A percentile compares a stretch with the other conserved stretches of the same genome.
phyloP scores from a whole-genome alignment of 2,113 vertebrate species.

The Hymenochirus boettgeri region DNA sequence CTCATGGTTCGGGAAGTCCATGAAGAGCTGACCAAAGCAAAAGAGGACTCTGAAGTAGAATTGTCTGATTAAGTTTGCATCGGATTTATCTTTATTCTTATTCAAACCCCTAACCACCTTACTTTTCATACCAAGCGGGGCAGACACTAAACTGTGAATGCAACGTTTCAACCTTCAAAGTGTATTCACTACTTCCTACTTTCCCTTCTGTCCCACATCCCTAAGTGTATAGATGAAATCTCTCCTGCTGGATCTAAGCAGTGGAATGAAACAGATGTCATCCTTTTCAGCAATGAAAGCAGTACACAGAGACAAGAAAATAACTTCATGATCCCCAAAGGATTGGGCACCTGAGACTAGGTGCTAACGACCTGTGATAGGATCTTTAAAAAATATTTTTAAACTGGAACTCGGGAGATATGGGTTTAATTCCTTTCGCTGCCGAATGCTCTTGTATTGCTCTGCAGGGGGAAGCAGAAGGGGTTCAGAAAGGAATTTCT shows the following conservation, averaged over 20 bases:
- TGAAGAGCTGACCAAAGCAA: slow-evolving; percentile 72
- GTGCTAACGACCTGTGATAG: slow-evolving; percentile 10
- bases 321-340: slow-evolving; percentile 1
- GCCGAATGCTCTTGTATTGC: slow-evolving; percentile 2
- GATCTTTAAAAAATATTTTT: slow-evolving; percentile 33
- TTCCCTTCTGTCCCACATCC: not conserved
- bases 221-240: slow-evolving; percentile 12
- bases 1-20: slow-evolving; percentile 89
- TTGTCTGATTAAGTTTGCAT: slow-evolving; percentile 64
- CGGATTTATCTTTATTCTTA: not conserved
- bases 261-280: slow-evolving; percentile 5
- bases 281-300: not conserved
- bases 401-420: slow-evolving; percentile 27
- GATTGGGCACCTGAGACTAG: slow-evolving; percentile 18
- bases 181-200: slow-evolving; percentile 25
- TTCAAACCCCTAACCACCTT: not conserved
- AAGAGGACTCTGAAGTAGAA: slow-evolving; percentile 75
- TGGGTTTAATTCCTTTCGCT: slow-evolving; percentile 25
- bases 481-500: slow-evolving; percentile 10
- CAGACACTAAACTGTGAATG: slow-evolving; percentile 75
- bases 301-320: slow-evolving; percentile 10
- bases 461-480: not conserved
- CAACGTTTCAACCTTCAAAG: slow-evolving; percentile 42
- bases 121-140: slow-evolving; percentile 47
- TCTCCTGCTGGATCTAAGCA: slow-evolving; percentile 7